A percentile compares a stretch with the other conserved stretches of the same genome.
phyloP scores from a whole-genome alignment of 2,888 invertebrate species.

The Drosophila mimetica region DNA sequence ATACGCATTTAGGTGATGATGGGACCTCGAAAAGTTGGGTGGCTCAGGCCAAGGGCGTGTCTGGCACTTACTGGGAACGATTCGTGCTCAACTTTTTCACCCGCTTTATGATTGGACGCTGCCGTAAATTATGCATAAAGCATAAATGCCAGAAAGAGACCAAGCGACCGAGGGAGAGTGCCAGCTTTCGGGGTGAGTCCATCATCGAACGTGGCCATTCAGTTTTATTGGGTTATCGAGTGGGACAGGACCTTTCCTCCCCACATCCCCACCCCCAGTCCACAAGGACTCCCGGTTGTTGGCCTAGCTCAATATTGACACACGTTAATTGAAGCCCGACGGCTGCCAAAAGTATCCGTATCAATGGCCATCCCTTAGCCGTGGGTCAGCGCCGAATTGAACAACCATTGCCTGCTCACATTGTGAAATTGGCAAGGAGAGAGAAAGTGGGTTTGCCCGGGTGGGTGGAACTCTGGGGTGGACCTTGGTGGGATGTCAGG shows the following conservation, averaged over 20 bases:
- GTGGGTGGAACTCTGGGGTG: neutral
- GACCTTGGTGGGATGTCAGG: conserved; percentile 1
- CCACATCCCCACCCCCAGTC: neutral
- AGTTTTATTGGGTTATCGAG: conserved; percentile 49
- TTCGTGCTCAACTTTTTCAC: conserved; percentile 53
- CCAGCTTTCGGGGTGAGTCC: conserved; percentile 27
- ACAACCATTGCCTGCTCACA: conserved; percentile 58
- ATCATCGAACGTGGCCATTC: conserved; percentile 24
- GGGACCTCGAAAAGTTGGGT: conserved; percentile 1
- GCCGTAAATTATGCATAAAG: conserved; percentile 79
- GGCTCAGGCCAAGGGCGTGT: conserved; percentile 53
- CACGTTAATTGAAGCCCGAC: conserved; percentile 77
- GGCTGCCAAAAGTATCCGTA: conserved; percentile 58
- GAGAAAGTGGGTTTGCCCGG: neutral
- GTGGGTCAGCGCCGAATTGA: conserved; percentile 70
- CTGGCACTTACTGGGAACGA: conserved; percentile 60
- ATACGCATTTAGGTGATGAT: conserved; percentile 12
- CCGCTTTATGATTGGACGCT: conserved; percentile 78
- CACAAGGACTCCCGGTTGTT: conserved; percentile 28
- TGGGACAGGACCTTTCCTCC: conserved; percentile 4
- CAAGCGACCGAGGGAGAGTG: conserved; percentile 20
- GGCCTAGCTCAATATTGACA: conserved; percentile 76
- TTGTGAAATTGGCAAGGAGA: conserved; percentile 1
- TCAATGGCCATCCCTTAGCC: conserved; percentile 55
- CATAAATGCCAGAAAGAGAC: conserved; percentile 53